phyloP scores from a whole-genome alignment of 2,888 invertebrate species.

The Drosophila putrida region DNA sequence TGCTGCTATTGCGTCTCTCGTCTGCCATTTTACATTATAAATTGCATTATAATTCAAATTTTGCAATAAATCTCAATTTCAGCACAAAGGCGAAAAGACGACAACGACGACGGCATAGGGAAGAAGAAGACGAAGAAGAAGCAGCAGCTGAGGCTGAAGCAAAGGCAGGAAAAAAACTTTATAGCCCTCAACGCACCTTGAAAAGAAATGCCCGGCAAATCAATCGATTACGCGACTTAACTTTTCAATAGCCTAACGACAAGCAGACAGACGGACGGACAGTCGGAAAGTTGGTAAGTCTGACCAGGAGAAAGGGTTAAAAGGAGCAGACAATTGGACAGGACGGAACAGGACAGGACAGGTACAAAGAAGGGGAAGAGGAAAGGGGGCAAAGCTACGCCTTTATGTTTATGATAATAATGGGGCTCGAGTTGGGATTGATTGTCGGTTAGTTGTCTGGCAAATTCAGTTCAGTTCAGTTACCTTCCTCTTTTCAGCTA shows the following conservation, averaged over 20 bases:
- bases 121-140: neutral
- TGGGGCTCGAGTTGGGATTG: slow-evolving; percentile 43
- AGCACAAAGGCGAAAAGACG: slow-evolving; percentile 64
- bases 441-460: slow-evolving; percentile 63
- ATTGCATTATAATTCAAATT: slow-evolving; percentile 82
- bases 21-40: slow-evolving; percentile 77
- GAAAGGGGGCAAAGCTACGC: slow-evolving; percentile 16
- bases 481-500: neutral
- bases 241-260: slow-evolving; percentile 77
- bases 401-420: slow-evolving; percentile 73
- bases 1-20: slow-evolving; percentile 46
- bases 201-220: slow-evolving; percentile 72
- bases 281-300: slow-evolving; percentile 6
- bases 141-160: slow-evolving; percentile 1
- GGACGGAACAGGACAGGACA: neutral
- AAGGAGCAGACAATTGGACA: slow-evolving; percentile 6
- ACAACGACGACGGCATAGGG: slow-evolving; percentile 5
- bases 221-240: slow-evolving; percentile 83
- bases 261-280: slow-evolving; percentile 26
- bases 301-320: slow-evolving; percentile 1
- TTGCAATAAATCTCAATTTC: slow-evolving; percentile 82
- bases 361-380: slow-evolving; percentile 4
- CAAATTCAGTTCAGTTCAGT: slow-evolving; percentile 56
- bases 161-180: slow-evolving; percentile 55
- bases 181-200: slow-evolving; percentile 67